Evolutionary conservation across 1,140 invertebrate species (phyloP).

Genomic region (Bombus balteatus): DNA sequence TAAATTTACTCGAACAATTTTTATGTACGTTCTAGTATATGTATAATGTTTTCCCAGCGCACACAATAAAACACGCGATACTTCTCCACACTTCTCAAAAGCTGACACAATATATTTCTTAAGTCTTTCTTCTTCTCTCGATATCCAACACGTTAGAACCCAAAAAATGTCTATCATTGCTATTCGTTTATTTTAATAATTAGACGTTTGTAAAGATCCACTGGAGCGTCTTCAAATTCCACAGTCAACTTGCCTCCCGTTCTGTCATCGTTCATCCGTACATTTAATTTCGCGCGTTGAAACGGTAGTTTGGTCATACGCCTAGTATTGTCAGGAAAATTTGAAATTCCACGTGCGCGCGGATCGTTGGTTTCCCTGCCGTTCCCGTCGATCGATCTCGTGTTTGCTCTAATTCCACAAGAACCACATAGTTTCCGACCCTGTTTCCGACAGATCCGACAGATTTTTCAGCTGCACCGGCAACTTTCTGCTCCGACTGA

Average conservation of each 20-base stretch:
- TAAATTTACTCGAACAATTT: too few relatives aligned
- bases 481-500: neutral
- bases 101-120: too few relatives aligned
- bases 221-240: neutral
- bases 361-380: neutral
- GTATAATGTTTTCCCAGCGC: too few relatives aligned
- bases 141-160: too few relatives aligned
- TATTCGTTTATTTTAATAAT: neutral
- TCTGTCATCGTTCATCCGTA: neutral
- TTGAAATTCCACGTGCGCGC: constrained; percentile 10
- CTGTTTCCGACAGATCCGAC: neutral
- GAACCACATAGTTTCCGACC: neutral
- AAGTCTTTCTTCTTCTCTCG: too few relatives aligned
- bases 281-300: neutral
- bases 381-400: neutral
- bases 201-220: neutral
- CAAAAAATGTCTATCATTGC: neutral
- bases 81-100: too few relatives aligned
- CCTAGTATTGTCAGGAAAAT: neutral
- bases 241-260: neutral
- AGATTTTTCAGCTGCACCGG: neutral
- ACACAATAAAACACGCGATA: too few relatives aligned
- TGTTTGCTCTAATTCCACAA: constrained; percentile 9
- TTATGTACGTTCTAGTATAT: too few relatives aligned
- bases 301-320: neutral